phyloP scores from a whole-genome alignment of 2,113 vertebrate genomes.

The Motacilla tschutschensis region DNA sequence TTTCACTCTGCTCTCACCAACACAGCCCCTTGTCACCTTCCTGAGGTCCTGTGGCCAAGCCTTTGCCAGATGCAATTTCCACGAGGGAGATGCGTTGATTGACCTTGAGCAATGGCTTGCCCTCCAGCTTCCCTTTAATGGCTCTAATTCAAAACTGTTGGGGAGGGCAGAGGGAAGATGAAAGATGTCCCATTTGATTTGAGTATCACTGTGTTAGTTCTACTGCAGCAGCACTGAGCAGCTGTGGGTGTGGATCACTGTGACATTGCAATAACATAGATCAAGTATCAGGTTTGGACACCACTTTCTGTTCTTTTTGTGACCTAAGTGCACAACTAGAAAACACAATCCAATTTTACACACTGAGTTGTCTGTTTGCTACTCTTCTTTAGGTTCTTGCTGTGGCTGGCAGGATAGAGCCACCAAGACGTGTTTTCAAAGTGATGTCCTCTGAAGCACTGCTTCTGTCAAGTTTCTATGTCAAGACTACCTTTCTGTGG shows the following conservation, averaged over 20 bases:
- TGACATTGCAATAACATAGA: accelerated
- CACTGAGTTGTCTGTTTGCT: background rate
- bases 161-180: background rate
- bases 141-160: background rate
- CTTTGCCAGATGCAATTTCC: background rate
- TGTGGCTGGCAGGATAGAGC: background rate
- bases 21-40: background rate
- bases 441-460: background rate
- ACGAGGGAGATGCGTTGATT: accelerated
- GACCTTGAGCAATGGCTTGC: background rate
- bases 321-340: background rate
- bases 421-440: background rate
- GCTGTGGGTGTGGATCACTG: background rate
- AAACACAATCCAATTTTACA: background rate
- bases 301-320: background rate
- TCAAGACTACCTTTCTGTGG: background rate
- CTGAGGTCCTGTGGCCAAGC: background rate
- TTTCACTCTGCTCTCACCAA: background rate
- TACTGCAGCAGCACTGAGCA: background rate
- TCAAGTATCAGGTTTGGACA: background rate
- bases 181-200: background rate
- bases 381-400: background rate
- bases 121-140: background rate
- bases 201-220: background rate
- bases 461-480: background rate